Conservation (phyloP, 2,888 invertebrate species). For the Limnephilus rhombicus region DNA sequence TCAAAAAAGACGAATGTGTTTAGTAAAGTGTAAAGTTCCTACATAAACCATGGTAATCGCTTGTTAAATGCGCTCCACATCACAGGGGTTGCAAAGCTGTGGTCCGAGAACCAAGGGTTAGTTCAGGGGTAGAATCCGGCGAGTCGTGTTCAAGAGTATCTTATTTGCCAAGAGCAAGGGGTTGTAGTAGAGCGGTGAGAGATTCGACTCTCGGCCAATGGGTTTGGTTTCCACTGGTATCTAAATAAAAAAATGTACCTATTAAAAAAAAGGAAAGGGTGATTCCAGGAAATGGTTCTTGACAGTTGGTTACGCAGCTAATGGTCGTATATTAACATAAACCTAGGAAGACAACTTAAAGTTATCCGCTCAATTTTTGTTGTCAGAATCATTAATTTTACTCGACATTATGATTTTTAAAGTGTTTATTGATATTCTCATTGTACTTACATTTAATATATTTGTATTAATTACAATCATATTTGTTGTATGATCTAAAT, state of each 20-base stretch:
- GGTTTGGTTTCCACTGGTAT: background rate
- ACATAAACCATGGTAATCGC: slow-evolving; percentile 44
- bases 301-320: background rate
- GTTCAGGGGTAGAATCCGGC: background rate
- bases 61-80: slow-evolving; percentile 31
- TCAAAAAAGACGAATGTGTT: slow-evolving; percentile 12
- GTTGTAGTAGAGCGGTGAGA: background rate
- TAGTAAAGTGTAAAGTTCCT: slow-evolving; percentile 14
- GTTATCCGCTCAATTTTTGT: background rate
- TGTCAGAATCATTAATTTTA: background rate
- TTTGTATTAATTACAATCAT: background rate
- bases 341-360: background rate
- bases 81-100: slow-evolving; percentile 8
- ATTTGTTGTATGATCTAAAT: background rate
- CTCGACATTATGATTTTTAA: background rate
- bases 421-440: background rate
- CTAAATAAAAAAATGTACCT: background rate
- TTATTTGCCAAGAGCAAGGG: background rate
- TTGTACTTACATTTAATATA: background rate
- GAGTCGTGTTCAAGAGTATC: background rate
- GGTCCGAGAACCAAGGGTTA: slow-evolving; percentile 10
- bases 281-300: background rate
- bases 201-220: background rate
- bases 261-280: background rate
- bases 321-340: background rate